Conservation (phyloP, 1,140 invertebrate genomes). For the Stegodyphus mimosarum region DNA sequence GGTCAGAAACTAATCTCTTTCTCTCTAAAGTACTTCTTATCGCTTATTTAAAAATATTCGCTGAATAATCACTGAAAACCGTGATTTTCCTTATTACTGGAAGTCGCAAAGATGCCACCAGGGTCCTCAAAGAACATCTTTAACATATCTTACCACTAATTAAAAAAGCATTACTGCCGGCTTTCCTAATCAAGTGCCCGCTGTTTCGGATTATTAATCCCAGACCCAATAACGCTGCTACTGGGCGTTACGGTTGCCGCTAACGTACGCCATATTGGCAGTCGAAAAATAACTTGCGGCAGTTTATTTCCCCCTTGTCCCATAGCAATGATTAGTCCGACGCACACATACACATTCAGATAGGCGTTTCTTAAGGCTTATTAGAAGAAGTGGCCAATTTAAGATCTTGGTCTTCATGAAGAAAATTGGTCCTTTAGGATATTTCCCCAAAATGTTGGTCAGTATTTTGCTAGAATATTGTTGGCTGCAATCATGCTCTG, state of each 20-base stretch:
- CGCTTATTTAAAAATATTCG: too few species aligned
- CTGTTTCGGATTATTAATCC: constrained; percentile 45
- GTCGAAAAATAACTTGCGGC: constrained; percentile 46
- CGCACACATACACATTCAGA: background rate
- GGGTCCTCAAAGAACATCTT: too few species aligned
- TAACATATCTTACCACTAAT: constrained; percentile 3
- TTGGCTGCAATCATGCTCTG: too few species aligned
- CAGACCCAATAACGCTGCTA: constrained; percentile 43
- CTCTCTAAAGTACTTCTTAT: too few species aligned
- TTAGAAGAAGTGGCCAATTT: background rate
- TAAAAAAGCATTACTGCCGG: constrained; percentile 39
- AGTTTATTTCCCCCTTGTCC: constrained; percentile 55
- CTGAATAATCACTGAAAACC: too few species aligned
- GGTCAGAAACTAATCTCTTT: too few species aligned
- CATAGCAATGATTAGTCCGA: constrained; percentile 52
- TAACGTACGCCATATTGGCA: constrained; percentile 20
- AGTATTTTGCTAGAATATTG: too few species aligned
- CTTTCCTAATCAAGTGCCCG: constrained; percentile 29
- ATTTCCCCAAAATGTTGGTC: too few species aligned
- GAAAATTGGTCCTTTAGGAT: too few species aligned
- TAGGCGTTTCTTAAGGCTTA: background rate
- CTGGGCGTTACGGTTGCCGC: constrained; percentile 9
- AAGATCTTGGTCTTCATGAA: background rate
- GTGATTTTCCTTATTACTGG: too few species aligned
- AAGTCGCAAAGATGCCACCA: too few species aligned